Evolutionary conservation across 2,888 invertebrate species (phyloP), one percentile per base, ranked within the genome.

Genomic region (Drosophila flavopinicola): DNA sequence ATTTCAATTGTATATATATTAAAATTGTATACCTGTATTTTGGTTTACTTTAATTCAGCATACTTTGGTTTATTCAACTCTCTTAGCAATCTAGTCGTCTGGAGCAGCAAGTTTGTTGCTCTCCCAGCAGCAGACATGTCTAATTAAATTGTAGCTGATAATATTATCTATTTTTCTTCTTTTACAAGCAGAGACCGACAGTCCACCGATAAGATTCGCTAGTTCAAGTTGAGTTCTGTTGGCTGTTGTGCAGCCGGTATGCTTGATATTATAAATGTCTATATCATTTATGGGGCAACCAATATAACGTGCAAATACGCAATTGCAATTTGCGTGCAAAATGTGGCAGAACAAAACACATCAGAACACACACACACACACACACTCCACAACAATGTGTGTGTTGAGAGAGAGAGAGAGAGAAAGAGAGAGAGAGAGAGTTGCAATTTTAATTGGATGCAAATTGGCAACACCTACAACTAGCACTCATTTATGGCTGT

Each of bases 391-490:
- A n/a, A n/a, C n/a, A n/a, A n/a, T 47, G 25, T 39, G 30, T 47
- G 17, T 47, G 35, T 42, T 42, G 39, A 2, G 25, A 11, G 24
- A 37, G 53, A 47, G 39, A 2, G 25, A 11, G 24, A 37, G 53
- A 47, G 39, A 2, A 27, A 11, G 24, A 37, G 53, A 47, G 39
- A 2, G 25, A 47, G 39, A 2, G 25, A 11, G 24, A 37, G 53
- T 42, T 53, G 37, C 44, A 64, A 77, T 72, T 78, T 78, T 83
- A 80, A 80, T 78, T 83, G 79, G 64, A 83, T 67, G 66, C 57
- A 67, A 63, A 66, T 74, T 70, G 65, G 49, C 59, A 73, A 63
- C 66, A 70, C 52, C 51, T 51, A 37, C 20, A 3, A 20, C 25
- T 29, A 25, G 10, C 20, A 7, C 3, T 6, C 20, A 25, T 24